These are phyloP conservation scores for Asarcornis scutulata DNA, from an alignment of 2,113 vertebrate species.

Conservation along the genomic window DNA sequence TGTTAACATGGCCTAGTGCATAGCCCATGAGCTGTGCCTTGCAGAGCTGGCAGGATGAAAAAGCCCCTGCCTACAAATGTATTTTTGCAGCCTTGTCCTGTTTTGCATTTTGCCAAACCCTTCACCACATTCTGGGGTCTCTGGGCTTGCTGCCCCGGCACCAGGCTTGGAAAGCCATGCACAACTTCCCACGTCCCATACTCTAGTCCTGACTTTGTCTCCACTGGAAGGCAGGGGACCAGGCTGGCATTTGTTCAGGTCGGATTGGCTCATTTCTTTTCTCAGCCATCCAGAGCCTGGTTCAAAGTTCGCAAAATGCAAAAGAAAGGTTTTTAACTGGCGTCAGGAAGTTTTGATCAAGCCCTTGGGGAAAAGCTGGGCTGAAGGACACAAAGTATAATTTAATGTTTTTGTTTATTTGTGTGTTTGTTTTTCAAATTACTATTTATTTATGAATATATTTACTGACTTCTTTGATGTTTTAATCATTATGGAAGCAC, in stretches of 20 bases:
- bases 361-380: background rate
- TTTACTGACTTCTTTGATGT: slow-evolving; percentile 29
- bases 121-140: background rate
- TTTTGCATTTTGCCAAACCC: background rate
- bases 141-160: background rate
- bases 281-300: background rate
- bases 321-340: background rate
- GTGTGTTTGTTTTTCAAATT: background rate
- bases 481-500: slow-evolving; percentile 30
- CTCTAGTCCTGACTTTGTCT: background rate
- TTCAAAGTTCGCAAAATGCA: background rate
- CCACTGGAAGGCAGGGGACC: rapidly evolving
- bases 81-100: background rate
- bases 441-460: slow-evolving; percentile 7
- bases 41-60: slow-evolving; percentile 11
- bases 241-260: background rate
- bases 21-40: slow-evolving; percentile 25
- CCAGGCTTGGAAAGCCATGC: background rate
- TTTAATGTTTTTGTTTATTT: background rate
- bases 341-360: background rate
- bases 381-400: background rate
- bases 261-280: background rate
- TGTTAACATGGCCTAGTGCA: slow-evolving; percentile 10
- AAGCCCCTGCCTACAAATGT: background rate
- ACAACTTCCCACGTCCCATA: rapidly evolving